phyloP scores from a whole-genome alignment of 2,113 vertebrate species.

The Trematocara stigmaticum region DNA sequence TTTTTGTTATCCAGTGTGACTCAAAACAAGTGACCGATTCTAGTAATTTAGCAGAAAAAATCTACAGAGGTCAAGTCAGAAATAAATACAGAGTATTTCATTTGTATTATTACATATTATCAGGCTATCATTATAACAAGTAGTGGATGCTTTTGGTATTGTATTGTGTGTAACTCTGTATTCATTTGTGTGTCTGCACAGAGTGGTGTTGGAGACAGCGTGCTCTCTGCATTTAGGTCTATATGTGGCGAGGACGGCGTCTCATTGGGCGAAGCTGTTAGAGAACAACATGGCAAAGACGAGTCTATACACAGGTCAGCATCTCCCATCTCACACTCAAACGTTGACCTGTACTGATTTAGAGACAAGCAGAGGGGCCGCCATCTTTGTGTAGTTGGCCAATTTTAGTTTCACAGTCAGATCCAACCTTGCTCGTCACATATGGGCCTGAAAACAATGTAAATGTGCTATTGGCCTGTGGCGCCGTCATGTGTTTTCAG shows the following conservation, averaged over 20 bases:
- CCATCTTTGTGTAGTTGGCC: neutral
- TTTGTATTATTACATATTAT: neutral
- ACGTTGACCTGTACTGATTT: neutral
- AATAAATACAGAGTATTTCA: neutral
- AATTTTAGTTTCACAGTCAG: neutral
- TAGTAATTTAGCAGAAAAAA: neutral
- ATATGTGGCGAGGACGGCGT: slow-evolving; percentile 75
- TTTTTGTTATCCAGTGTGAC: neutral
- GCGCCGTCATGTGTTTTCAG: neutral
- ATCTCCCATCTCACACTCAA: neutral
- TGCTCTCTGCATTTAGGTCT: slow-evolving; percentile 71
- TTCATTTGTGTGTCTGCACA: slow-evolving; percentile 16
- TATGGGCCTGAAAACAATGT: neutral
- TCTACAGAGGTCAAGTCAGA: neutral
- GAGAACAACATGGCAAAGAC: slow-evolving; percentile 85
- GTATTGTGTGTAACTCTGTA: neutral
- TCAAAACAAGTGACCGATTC: neutral
- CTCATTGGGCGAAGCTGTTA: slow-evolving; percentile 68
- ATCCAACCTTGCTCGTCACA: neutral
- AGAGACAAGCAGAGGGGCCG: accelerated
- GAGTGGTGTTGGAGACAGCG: slow-evolving; percentile 53
- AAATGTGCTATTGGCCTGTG: accelerated
- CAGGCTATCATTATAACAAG: neutral
- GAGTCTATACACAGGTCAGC: slow-evolving; percentile 83
- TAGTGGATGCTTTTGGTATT: neutral